Conservation (phyloP, 2,797 vertebrate genomes). For the Myotis pilosus region DNA sequence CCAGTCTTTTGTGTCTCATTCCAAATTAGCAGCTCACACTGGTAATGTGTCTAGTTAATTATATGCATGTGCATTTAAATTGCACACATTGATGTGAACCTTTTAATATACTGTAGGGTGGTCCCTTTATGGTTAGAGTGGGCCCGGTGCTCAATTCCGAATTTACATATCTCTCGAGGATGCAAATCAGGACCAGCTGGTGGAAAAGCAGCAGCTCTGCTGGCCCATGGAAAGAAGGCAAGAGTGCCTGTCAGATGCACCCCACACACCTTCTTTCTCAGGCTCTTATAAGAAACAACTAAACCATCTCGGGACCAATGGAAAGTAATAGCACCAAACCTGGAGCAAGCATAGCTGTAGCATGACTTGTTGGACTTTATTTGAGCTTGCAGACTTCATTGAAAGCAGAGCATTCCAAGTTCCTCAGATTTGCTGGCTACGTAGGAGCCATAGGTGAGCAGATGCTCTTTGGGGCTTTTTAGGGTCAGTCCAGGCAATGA, state of each 20-base stretch:
- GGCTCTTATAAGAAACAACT: neutral
- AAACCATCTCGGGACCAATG: neutral
- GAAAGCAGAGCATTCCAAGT: neutral
- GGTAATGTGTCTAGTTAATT: constrained; percentile 70
- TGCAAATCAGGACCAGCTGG: constrained; percentile 57
- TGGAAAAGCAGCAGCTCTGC: constrained; percentile 26
- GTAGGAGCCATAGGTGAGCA: neutral
- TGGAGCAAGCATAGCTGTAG: neutral
- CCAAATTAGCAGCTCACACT: constrained; percentile 70
- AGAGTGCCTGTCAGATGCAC: neutral
- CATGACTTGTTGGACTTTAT: neutral
- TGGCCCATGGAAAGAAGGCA: constrained; percentile 30
- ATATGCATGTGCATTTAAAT: constrained; percentile 68
- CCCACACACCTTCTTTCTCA: neutral
- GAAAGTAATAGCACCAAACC: neutral
- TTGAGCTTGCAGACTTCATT: neutral
- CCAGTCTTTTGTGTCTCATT: constrained; percentile 63
- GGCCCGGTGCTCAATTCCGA: constrained; percentile 47
- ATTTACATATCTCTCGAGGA: constrained; percentile 67
- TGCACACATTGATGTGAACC: constrained; percentile 73
- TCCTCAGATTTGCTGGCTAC: neutral
- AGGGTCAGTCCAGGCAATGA: neutral
- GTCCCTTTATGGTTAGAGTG: constrained; percentile 63
- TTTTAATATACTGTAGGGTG: constrained; percentile 77
- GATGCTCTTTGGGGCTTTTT: neutral